Evolutionary conservation across 2,888 invertebrate genomes (phyloP).

Genomic region (Herminia tarsipennalis): DNA sequence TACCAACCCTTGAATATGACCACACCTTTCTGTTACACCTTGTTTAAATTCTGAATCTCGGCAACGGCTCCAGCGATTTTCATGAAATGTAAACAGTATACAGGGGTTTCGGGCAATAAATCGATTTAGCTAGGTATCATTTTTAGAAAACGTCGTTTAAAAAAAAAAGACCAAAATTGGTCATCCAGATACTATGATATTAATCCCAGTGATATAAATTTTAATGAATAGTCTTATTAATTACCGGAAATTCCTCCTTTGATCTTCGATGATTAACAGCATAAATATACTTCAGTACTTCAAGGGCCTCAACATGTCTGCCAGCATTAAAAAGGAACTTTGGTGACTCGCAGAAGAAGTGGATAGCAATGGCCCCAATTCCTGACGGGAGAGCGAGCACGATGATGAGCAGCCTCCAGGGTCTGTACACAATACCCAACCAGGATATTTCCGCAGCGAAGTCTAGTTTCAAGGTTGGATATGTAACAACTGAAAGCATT

Average conservation of each 20-base stretch:
- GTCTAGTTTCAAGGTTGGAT: conserved; percentile 86
- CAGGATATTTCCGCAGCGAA: conserved; percentile 69
- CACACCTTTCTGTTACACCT: too few relatives aligned
- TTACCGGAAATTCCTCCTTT: conserved; percentile 64
- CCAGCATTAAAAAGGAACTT: conserved; percentile 90
- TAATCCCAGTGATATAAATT: too few relatives aligned
- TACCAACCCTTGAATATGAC: too few relatives aligned
- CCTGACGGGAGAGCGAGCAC: conserved; percentile 70
- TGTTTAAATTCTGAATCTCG: too few relatives aligned
- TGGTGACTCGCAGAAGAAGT: conserved; percentile 91
- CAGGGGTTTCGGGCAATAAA: too few relatives aligned
- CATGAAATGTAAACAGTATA: too few relatives aligned
- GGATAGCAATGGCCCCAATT: conserved; percentile 85
- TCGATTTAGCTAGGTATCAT: too few relatives aligned
- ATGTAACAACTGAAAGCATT: conserved; percentile 85
- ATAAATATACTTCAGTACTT: conserved; percentile 69
- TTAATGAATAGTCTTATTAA: neutral
- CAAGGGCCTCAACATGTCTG: conserved; percentile 85
- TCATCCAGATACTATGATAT: too few relatives aligned
- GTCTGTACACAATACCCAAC: conserved; percentile 85
- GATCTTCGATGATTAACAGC: conserved; percentile 59
- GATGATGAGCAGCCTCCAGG: conserved; percentile 91
- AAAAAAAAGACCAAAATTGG: too few relatives aligned
- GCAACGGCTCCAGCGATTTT: too few relatives aligned
- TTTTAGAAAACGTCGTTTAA: too few relatives aligned